phyloP scores from a whole-genome alignment of 2,113 vertebrate species.

The Caranx ignobilis region DNA sequence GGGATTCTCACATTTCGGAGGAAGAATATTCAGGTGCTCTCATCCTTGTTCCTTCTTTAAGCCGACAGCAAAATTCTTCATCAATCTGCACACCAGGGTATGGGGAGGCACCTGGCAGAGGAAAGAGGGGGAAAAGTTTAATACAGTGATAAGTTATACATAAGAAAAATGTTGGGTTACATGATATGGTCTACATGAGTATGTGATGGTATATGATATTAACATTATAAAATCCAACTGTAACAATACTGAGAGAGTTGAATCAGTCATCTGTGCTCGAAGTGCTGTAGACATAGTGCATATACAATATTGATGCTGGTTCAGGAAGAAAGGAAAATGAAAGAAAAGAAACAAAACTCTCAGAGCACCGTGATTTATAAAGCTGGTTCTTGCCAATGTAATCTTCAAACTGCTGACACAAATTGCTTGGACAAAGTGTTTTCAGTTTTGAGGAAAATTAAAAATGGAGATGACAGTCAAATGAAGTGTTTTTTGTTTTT shows the following conservation, averaged over 20 bases:
- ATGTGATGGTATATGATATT: background rate
- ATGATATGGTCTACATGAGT: background rate
- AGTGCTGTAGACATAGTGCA: background rate
- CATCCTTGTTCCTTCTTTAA: conserved; percentile 95
- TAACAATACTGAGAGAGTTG: too few species aligned
- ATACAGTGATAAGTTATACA: conserved; percentile 13
- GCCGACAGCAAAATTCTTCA: conserved; percentile 92
- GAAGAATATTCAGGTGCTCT: conserved; percentile 93
- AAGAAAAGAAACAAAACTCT: background rate
- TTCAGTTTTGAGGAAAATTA: background rate
- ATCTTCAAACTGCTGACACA: background rate
- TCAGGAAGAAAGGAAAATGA: too few species aligned
- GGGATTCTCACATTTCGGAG: conserved; percentile 90
- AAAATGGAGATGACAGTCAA: background rate
- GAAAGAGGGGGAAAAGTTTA: conserved; percentile 17
- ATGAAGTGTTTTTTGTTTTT: background rate
- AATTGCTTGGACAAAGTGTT: background rate
- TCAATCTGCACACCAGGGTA: conserved; percentile 95
- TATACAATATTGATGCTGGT: background rate
- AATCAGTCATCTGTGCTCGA: too few species aligned
- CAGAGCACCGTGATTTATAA: background rate
- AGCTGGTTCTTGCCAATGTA: background rate
- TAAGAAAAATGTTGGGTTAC: background rate
- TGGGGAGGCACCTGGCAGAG: conserved; percentile 89
- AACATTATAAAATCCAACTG: background rate